A percentile compares a stretch with the other conserved stretches of the same genome.
phyloP scores from a whole-genome alignment of 2,797 vertebrate species.

The Phoxinus dragarum region DNA sequence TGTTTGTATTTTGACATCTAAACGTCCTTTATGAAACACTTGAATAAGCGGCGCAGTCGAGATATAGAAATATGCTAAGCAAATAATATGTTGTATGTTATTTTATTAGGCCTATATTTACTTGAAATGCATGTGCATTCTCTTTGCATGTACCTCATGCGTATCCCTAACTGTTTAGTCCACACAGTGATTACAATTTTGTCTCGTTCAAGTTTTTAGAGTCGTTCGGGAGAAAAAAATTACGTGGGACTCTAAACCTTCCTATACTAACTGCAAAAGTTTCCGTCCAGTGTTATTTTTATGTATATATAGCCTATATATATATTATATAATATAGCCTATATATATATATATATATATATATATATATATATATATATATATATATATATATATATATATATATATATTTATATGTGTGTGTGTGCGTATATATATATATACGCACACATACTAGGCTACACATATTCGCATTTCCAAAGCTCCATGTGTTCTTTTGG shows the following conservation, averaged over 20 bases:
- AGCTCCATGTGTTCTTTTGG: not conserved
- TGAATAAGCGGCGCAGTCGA: not conserved
- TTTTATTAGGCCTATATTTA: not conserved
- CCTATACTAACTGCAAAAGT: not conserved
- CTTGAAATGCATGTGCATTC: not conserved
- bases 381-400: not conserved
- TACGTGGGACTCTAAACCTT: no score
- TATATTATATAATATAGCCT: no score
- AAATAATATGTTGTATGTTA: not conserved
- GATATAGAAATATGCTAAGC: not conserved
- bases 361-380: not conserved
- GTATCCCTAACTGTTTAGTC: not conserved
- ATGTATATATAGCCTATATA: no score
- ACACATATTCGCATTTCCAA: not conserved
- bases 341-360: no score
- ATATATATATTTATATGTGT: no score
- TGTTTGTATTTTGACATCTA: not conserved
- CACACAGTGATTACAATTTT: not conserved
- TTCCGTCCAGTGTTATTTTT: not conserved
- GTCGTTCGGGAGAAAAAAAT: no score
- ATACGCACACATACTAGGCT: not conserved
- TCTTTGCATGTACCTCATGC: not conserved
- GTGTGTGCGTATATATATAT: no score
- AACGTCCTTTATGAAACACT: not conserved
- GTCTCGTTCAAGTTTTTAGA: not conserved